Base-by-base conservation (phyloP, 2,113 vertebrate species). In the Hippolais icterina region DNA sequence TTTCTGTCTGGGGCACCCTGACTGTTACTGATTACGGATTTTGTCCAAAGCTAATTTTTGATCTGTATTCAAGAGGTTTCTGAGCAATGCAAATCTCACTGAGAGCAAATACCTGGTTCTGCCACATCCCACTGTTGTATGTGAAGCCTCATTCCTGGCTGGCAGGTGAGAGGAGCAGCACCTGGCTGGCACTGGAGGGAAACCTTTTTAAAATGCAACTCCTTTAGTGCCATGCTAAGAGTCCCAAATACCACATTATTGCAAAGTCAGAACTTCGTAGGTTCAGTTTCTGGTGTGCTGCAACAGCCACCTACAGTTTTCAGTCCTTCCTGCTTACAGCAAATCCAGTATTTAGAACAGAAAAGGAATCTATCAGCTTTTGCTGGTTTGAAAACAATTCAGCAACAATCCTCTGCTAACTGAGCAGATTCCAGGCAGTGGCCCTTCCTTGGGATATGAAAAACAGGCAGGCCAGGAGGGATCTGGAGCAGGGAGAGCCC, bases 71-170 rank as follows among this genome's bases (percentile, higher is more conserved):
- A 75, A 47, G 60, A 46, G 17, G 35, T 3, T 70, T 39, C 68
- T 29, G 44, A 71, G 41, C 47, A 86, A 27, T 2, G 1, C 1
- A 24, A 31, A 33, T 49, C 31, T 35, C 60, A 17, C 4, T 2
- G 4, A 69, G 39, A 80, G 33, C 1, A 2, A 53, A 57, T 0
- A 1, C 4, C 9, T 27, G n/a, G 10, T 59, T 37, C 50, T 54
- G 50, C 28, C n/a, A 15, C 65, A 57, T 15, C 17, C 53, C 20
- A 8, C 3, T 46, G 25, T 0, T 47, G 27, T 1, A 6, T 2
- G 11, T 16, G 60, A 44, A 65, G 13, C 10, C 19, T 39, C 50
- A 11, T 39, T 7, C 15, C 11, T 15, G 29, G 24, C 12, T 3
- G 24, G 57, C 27, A 69, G 75, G 3, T 6, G 39, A 85, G 60